Evolutionary conservation across 2,113 vertebrate genomes (phyloP).

Genomic region (Cyprinodon tularosa): DNA sequence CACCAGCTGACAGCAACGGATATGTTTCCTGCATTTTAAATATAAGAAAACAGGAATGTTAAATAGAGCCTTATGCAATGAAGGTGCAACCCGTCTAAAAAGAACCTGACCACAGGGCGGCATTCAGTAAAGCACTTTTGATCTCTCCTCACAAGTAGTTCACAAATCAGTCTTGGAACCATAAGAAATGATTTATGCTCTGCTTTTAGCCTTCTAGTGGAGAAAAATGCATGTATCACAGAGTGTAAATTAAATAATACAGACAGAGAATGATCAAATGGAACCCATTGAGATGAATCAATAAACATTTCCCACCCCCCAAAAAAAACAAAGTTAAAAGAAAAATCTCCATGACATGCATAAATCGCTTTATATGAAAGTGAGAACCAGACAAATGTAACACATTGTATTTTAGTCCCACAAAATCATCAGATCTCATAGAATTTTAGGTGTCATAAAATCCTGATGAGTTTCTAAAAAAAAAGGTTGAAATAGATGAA

Average conservation of each 20-base stretch:
- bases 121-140: background rate
- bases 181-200: background rate
- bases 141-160: background rate
- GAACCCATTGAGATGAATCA: background rate
- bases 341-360: background rate
- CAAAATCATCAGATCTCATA: background rate
- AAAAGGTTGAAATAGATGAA: background rate
- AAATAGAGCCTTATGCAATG: background rate
- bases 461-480: background rate
- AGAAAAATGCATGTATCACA: background rate
- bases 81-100: background rate
- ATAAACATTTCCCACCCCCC: background rate
- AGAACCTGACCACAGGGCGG: too few species aligned
- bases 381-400: background rate
- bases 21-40: background rate
- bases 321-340: background rate
- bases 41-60: background rate
- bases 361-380: background rate
- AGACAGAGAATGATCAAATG: conserved; percentile 6
- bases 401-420: background rate
- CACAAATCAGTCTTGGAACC: background rate
- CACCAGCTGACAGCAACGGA: background rate
- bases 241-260: conserved; percentile 8
- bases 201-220: background rate
- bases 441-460: background rate